Base-by-base conservation (phyloP, 2,797 vertebrate species). In the Halcyon chelicuti region DNA sequence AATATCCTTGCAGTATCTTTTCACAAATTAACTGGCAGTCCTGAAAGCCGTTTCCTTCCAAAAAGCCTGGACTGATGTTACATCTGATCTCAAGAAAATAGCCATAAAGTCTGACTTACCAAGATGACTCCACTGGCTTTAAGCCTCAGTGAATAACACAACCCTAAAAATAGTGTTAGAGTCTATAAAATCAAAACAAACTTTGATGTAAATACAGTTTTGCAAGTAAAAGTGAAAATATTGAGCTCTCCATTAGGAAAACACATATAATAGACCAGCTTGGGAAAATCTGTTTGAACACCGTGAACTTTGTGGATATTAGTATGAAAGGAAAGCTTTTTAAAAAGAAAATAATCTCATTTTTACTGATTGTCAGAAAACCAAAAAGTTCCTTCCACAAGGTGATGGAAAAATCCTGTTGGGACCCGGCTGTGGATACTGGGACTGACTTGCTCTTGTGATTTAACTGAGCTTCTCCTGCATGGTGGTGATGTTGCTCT, bases 101-200 rank as follows among this genome's bases (percentile, higher is more conserved):
- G 83, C 86, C 90, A 49, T 77, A 66, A 93, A 93, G 91, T 90
- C 95, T 94, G 83, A 92, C 88, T 94, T 92, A 83, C 67, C 66
- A 65, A 63, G 42, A 84, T 71, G 55, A 87, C 81, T 95, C 73
- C 60, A 61, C 74, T 75, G 81, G 90, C 94, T 86, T 95, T 87
- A 66, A 89, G 83, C 79, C 58, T 52, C 58, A 63, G 4, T 72
- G 92, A 94, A 96, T 93, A 93, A 93, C 60, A 94, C 39, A 95
- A 88, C 37, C 68, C 90, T 94, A 90, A 92, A 80, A 90, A 89
- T 68, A 91, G 68, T 49, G 37, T 78, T 74, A 80, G 84, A 84
- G 81, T 63, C 92, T 85, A 88, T 89, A 96, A 88, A 96, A 89
- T 72, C 58, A 65, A 92, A 95, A 93, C 86, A 78, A 82, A 79